Evolutionary conservation across 2,113 vertebrate species (phyloP).

Genomic region (Agapornis roseicollis): DNA sequence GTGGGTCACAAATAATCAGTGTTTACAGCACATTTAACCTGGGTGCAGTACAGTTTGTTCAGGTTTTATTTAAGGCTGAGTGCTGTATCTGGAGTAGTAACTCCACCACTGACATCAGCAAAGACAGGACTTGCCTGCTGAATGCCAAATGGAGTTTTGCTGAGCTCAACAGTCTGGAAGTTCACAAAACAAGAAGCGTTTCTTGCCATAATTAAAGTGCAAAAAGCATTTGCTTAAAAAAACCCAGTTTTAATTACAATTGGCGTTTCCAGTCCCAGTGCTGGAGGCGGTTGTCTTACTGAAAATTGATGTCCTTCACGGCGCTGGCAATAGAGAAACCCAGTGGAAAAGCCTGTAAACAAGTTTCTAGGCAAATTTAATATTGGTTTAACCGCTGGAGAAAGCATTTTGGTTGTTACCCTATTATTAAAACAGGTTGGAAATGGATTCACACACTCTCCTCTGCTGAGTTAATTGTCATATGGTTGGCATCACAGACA

Average conservation of each 20-base stretch:
- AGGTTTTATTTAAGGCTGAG: slow-evolving; percentile 37
- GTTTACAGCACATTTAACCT: slow-evolving; percentile 63
- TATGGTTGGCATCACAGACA: slow-evolving; percentile 26
- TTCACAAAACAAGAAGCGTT: slow-evolving; percentile 33
- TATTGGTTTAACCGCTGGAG: slow-evolving; percentile 47
- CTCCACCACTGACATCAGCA: slow-evolving; percentile 26
- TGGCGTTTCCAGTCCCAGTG: slow-evolving; percentile 56
- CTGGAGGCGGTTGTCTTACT: slow-evolving; percentile 46
- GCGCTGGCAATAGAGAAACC: slow-evolving; percentile 50
- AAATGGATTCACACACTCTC: slow-evolving; percentile 49
- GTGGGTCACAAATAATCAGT: slow-evolving; percentile 40
- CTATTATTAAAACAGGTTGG: slow-evolving; percentile 54
- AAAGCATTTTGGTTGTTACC: slow-evolving; percentile 56
- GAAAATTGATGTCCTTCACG: slow-evolving; percentile 60
- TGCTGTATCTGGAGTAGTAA: slow-evolving; percentile 20
- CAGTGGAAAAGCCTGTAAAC: slow-evolving; percentile 46
- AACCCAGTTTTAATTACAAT: slow-evolving; percentile 59
- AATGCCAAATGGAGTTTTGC: slow-evolving; percentile 37
- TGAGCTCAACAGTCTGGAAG: slow-evolving; percentile 49
- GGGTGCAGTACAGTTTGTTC: slow-evolving; percentile 35
- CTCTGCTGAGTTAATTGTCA: slow-evolving; percentile 37
- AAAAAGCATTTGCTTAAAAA: slow-evolving; percentile 43
- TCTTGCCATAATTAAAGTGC: slow-evolving; percentile 45
- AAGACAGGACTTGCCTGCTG: not conserved
- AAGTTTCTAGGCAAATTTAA: slow-evolving; percentile 37